phyloP scores from a whole-genome alignment of 37 sponge, comb jelly and placozoan genomes.

The Chondrilla cf. caribensis region DNA sequence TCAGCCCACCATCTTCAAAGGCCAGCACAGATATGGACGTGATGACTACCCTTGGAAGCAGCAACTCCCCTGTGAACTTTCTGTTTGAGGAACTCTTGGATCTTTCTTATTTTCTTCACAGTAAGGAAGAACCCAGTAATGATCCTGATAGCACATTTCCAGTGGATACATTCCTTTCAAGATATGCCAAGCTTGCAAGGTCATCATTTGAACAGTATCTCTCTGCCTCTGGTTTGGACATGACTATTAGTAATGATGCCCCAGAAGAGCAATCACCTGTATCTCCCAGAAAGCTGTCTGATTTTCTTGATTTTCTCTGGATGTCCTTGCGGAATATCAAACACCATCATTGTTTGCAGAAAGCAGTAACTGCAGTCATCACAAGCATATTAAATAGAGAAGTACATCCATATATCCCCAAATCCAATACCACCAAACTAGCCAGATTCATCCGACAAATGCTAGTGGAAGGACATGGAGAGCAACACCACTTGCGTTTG shows the following conservation, averaged over 20 bases:
- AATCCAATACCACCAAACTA: conserved; percentile 33
- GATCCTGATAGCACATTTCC: not conserved
- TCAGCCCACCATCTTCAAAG: conserved; percentile 39
- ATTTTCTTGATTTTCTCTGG: conserved; percentile 14
- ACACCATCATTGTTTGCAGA: not conserved
- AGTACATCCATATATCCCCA: conserved; percentile 48
- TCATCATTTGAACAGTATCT: not conserved
- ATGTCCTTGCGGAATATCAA: not conserved
- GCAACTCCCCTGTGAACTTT: conserved; percentile 31
- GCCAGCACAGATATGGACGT: conserved; percentile 45
- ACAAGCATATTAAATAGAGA: not conserved
- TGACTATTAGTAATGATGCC: not conserved
- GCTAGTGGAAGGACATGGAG: not conserved
- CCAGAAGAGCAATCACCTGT: not conserved
- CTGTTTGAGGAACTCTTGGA: conserved; percentile 37
- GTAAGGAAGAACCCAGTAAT: too few relatives aligned
- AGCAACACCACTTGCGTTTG: not conserved
- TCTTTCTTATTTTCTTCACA: conserved; percentile 9
- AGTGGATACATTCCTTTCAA: not conserved
- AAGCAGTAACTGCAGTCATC: not conserved
- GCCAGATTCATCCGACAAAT: conserved; percentile 52
- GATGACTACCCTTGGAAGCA: conserved; percentile 34
- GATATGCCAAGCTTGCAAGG: not conserved
- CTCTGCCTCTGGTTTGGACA: not conserved
- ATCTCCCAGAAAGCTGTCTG: not conserved